A percentile compares a stretch with the other conserved stretches of the same genome.
Evolutionary conservation across 2,797 vertebrate species (phyloP).

Genomic region (Semaprochilodus insignis): DNA sequence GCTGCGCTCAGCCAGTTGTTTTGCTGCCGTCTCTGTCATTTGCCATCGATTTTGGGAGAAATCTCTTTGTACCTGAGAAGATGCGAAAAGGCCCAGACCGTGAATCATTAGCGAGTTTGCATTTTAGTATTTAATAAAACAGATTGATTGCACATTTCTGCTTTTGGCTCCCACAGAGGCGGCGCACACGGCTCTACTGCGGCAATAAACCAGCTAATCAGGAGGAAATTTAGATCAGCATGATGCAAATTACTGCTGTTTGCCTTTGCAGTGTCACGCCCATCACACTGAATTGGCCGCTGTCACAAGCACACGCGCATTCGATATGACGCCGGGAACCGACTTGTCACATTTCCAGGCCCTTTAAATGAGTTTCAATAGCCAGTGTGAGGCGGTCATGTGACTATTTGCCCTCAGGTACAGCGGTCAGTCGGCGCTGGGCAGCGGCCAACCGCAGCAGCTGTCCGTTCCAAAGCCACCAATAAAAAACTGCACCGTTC

Average conservation of each 20-base stretch:
- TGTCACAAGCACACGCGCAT: slow-evolving; percentile 2
- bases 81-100: background rate
- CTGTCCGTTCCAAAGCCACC: slow-evolving; percentile 77
- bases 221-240: slow-evolving; percentile 8
- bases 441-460: slow-evolving; percentile 81
- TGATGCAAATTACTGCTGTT: slow-evolving; percentile 36
- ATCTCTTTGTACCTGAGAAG: background rate
- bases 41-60: background rate
- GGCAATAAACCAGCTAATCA: slow-evolving; percentile 39
- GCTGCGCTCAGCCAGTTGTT: background rate
- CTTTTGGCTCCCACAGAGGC: background rate
- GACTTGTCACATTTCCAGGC: slow-evolving; percentile 46
- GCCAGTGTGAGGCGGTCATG: slow-evolving; percentile 39
- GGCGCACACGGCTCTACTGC: background rate
- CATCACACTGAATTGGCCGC: slow-evolving; percentile 19
- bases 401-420: slow-evolving; percentile 58
- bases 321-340: slow-evolving; percentile 21
- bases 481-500: slow-evolving; percentile 72
- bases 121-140: background rate
- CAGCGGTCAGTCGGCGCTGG: slow-evolving; percentile 72
- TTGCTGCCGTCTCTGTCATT: background rate
- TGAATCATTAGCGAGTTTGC: background rate
- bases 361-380: slow-evolving; percentile 19
- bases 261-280: slow-evolving; percentile 22
- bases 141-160: background rate